Percentiles rank a stretch among this genome's conserved stretches.
Evolutionary conservation across 1,140 invertebrate species (phyloP).

Genomic region (Conus ventricosus): DNA sequence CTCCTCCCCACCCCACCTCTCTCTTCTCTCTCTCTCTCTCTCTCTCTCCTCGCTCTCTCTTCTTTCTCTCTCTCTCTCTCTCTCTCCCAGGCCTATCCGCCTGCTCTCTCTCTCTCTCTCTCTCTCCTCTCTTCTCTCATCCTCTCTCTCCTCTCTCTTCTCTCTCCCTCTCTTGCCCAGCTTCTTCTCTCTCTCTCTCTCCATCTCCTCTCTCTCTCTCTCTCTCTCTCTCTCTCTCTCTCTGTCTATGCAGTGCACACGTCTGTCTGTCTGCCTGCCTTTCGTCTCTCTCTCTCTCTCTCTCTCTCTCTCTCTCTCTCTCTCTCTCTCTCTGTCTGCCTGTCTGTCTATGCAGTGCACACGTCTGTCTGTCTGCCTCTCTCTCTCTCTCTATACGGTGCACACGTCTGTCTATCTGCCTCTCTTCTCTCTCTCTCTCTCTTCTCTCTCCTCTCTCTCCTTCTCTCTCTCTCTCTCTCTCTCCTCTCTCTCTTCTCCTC

Average conservation of each 20-base stretch:
- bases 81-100: constrained; percentile 41
- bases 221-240: constrained; percentile 28
- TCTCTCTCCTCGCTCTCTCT: not conserved
- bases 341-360: constrained; percentile 20
- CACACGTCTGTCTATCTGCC: not conserved
- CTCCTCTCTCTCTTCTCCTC: too few species aligned
- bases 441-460: not conserved
- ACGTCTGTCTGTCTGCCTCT: not conserved
- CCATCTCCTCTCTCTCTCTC: constrained; percentile 65
- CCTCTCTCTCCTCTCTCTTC: constrained; percentile 74
- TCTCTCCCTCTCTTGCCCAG: constrained; percentile 63
- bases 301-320: not conserved
- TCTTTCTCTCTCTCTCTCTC: constrained; percentile 3
- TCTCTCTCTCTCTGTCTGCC: constrained; percentile 72
- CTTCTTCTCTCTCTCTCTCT: not conserved
- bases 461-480: constrained; percentile 49
- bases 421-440: constrained; percentile 54
- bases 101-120: too few species aligned
- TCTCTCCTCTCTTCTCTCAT: constrained; percentile 70
- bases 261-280: too few species aligned
- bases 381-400: constrained; percentile 48
- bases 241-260: not conserved
- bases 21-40: too few species aligned
- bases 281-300: constrained; percentile 39
- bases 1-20: too few species aligned